Percentiles rank a stretch among this genome's conserved stretches.
phyloP scores from a whole-genome alignment of 2,888 invertebrate genomes.

The Eilema sororculum region DNA sequence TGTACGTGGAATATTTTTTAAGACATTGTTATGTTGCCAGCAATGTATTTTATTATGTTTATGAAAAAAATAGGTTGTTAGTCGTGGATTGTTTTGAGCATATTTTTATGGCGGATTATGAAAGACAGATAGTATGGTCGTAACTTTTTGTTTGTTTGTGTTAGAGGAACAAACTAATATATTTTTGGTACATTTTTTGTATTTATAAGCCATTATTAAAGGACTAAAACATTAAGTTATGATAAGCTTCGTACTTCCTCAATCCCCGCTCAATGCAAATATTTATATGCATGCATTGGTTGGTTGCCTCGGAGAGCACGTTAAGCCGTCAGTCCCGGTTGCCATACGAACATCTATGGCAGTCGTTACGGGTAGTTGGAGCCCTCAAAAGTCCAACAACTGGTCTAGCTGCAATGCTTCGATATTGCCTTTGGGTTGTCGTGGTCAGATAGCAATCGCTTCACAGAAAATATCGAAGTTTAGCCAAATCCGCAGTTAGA shows the following conservation, averaged over 20 bases:
- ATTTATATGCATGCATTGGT: too few species aligned
- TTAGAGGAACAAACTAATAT: conserved; percentile 16
- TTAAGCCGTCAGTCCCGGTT: too few species aligned
- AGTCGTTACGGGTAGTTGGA: too few species aligned
- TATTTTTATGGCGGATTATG: conserved; percentile 32
- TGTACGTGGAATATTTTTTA: not conserved
- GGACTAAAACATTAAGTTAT: not conserved
- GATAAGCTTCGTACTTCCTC: not conserved
- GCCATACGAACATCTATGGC: too few species aligned
- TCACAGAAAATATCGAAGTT: too few species aligned
- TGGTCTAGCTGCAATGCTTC: too few species aligned
- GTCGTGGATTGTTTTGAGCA: conserved; percentile 13
- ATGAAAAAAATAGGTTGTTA: not conserved
- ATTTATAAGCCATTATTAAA: not conserved
- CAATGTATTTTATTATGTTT: conserved; percentile 24
- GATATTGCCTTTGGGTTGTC: too few species aligned
- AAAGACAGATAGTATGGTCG: conserved; percentile 21
- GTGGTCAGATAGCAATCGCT: too few species aligned
- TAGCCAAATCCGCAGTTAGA: too few species aligned
- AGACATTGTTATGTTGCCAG: not conserved
- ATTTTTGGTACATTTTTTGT: conserved; percentile 23
- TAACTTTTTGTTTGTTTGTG: conserved; percentile 26
- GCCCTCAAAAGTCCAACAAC: too few species aligned
- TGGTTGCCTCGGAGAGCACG: too few species aligned
- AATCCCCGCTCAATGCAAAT: too few species aligned